Evolutionary conservation across 2,888 invertebrate species (phyloP).

Genomic region (Criorhina ranunculi): DNA sequence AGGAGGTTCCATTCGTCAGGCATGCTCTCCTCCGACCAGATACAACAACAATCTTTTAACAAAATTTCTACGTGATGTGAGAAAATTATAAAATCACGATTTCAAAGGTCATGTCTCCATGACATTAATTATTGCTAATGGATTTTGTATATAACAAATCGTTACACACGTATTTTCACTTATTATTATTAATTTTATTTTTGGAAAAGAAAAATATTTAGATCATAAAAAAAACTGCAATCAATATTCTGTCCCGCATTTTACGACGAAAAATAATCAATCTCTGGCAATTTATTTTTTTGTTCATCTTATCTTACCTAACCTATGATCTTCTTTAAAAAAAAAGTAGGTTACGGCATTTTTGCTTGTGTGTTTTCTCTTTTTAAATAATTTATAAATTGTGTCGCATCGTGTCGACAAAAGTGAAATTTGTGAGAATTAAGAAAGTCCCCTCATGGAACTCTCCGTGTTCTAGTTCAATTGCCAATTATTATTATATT

Average conservation of each 20-base stretch:
- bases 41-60: no score
- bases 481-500: slow-evolving; percentile 7
- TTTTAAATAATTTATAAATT: not conserved
- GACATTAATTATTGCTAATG: not conserved
- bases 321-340: slow-evolving; percentile 25
- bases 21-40: no score
- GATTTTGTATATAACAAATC: not conserved
- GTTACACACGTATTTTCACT: not conserved
- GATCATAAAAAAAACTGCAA: slow-evolving; percentile 5
- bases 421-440: slow-evolving; percentile 42
- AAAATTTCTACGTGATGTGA: slow-evolving; percentile 7
- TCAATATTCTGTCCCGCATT: not conserved
- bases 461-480: slow-evolving; percentile 44
- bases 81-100: slow-evolving; percentile 8
- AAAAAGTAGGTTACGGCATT: slow-evolving; percentile 20
- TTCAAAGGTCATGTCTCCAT: not conserved
- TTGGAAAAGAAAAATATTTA: not conserved
- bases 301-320: not conserved
- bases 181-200: no score
- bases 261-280: not conserved
- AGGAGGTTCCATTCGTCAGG: no score
- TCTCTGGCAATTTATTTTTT: not conserved
- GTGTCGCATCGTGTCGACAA: not conserved
- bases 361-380: not conserved
- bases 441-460: slow-evolving; percentile 11